Evolutionary conservation across 2,113 vertebrate species (phyloP), one percentile per base, ranked within the genome.

Genomic region (Oryzias melastigma): DNA sequence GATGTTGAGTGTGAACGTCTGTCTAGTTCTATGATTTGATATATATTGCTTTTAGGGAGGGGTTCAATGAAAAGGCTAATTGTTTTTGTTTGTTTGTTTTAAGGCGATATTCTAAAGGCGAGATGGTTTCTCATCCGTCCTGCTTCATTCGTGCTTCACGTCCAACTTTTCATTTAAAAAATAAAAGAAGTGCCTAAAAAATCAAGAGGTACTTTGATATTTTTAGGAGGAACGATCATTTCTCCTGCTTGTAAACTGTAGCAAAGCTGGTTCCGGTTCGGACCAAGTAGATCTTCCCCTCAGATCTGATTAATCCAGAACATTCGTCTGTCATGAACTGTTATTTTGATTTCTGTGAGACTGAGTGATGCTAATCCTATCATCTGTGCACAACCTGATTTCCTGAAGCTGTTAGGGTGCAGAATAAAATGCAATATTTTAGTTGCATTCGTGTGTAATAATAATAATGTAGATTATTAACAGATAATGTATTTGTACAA

Each of bases 351-450:
- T 66, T 69, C 44, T 59, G 50, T 74, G 22, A 27, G 68, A 58
- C 62, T 29, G 40, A 64, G 29, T 61, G 68, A 71, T 25, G 18
- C 17, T 73, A 51, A 68, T 72, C 18, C 29, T 52, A n/a, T 20
- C 15, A 41, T 67, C 56, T 62, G 69, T 70, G 69, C 80, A 67
- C 73, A 76, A 84, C 81, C 85, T 85, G 80, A 35, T 85, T 82
- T 79, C 84, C 65, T 73, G 78, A 71, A 84, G 68, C 68, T 90
- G 83, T 35, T 88, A 89, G 85, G 89, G 78, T 68, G 75, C 40
- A 66, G 59, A 90, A 71, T 60, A 42, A 82, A 81, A 78, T 87
- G 85, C 84, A 89, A 81, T 89, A 91, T 91, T 92, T 92, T 87
- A 82, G 91, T 90, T 92, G 89, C 88, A 87, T 84, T 79, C 44